phyloP scores from a whole-genome alignment of 2,113 vertebrate genomes.

The Romanogobio albipinnatus region DNA sequence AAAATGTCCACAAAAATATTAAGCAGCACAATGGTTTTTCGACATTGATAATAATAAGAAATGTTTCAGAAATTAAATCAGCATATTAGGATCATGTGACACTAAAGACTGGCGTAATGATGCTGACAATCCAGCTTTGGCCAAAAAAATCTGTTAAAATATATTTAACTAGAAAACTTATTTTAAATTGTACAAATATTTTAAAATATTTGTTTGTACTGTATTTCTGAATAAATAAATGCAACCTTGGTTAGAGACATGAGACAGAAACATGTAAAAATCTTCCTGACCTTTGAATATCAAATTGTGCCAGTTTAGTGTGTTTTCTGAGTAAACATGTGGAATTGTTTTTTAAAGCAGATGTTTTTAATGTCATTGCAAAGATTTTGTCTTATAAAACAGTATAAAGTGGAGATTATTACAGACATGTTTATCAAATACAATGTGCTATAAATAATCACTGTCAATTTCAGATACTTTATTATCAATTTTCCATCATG shows the following conservation, averaged over 20 bases:
- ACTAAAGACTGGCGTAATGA: neutral
- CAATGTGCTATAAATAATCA: neutral
- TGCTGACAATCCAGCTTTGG: neutral
- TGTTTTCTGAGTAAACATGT: neutral
- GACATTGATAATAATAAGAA: neutral
- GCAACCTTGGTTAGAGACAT: neutral
- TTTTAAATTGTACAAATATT: neutral
- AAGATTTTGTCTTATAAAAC: neutral
- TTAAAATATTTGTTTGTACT: neutral
- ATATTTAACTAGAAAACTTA: neutral
- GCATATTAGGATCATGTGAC: neutral
- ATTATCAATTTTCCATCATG: neutral
- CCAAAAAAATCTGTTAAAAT: neutral
- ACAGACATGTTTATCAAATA: neutral
- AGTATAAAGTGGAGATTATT: neutral
- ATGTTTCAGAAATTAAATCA: neutral
- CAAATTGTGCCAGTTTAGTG: neutral
- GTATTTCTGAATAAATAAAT: neutral
- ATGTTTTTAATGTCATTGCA: neutral
- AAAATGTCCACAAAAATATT: neutral
- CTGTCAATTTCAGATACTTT: neutral
- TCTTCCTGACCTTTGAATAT: neutral
- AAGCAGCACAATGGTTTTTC: neutral
- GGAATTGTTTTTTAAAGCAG: neutral
- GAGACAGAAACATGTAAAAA: neutral